Evolutionary conservation across 1,140 invertebrate species (phyloP), one percentile per base, ranked within the genome.

Genomic region (Solenopsis fugax): DNA sequence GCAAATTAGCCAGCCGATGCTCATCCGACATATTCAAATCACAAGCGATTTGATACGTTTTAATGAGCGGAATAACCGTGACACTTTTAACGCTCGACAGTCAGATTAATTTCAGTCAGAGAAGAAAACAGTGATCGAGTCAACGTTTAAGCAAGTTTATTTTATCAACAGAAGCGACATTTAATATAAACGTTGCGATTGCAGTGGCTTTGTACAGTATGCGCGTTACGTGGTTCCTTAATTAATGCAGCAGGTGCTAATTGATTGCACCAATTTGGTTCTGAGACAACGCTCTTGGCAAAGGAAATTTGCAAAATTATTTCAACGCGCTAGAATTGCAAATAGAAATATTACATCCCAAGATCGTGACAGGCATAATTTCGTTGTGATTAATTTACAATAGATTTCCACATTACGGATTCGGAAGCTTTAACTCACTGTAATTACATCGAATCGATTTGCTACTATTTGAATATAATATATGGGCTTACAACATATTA

Each of bases 141-240:
- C n/a, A 24, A 48, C 16, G 10, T 60, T 64, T 9, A 41, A 54
- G 50, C 10, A 62, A 18, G 21, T 78, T 78, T 78, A 78, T 85
- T 65, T 76, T 10, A 4, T 85, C 24, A 13, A 13, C 18, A 45
- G 4, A 13, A 60, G 52, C 13, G 67, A 50, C 48, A 58, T 80
- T 88, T 86, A 86, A 81, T 80, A 65, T 86, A 78, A 86, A 80
- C 75, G 29, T 86, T 80, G 41, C 13, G 13, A 13, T 29, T 9
- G 13, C 37, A 18, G 18, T 29, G 41, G 2, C 37, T 81, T 37
- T 54, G 24, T 16, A 69, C 9, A 45, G 24, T 41, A n/a, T 21
- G 56, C n/a, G 65, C 37, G 52, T 24, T 45, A 37, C 52, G 18
- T 4, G 67, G 24, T 37, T 84, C 41, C 80, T 48, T 60, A 84